Base-by-base conservation (phyloP, 2,888 invertebrate genomes). In the Xestia ashworthii region DNA sequence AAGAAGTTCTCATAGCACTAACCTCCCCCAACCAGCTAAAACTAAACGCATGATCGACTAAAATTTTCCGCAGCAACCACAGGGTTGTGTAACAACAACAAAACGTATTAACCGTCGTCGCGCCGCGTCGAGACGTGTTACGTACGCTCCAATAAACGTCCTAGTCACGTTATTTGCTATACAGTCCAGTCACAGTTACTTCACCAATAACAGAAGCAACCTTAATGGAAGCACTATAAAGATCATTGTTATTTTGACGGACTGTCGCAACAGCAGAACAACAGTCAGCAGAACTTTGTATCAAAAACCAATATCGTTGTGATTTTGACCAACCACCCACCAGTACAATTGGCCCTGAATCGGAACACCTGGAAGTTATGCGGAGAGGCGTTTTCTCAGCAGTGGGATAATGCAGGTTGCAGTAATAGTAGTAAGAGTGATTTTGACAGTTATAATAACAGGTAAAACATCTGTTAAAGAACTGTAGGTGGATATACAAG, bases 161-260 rank as follows among this genome's bases (percentile, higher is more conserved):
- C 94, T 79, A 93, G 91, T 92, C 93, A 89, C 92, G 90, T 90
- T 88, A 89, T 91, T 90, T 84, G 73, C 48, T 65, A 38, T 44
- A 65, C 44, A 65, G 65, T 65, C 65, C 44, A 44, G n/a, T 4
- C 44, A 44, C 16, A 25, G 16, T 16, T 65, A 6, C 19, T 19
- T 62, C 25, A 65, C 44, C 44, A 41, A 22, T 64, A n/a, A 41
- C 6, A 65, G 4, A n/a, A 65, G 16, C n/a, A 65, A 65, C 44
- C 3, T 16, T n/a, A n/a, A 44, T 4, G 1, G 3, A 44, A 44
- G 44, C 4, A 14, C 8, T n/a, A 22, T 65, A 65, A 14, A 65
- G 14, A 14, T 16, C 5, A 41, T 3, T 64, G 0, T n/a, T n/a
- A n/a, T 44, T n/a, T 65, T 65, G n/a, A 44, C n/a, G 0, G 5